These are phyloP conservation scores for Embidobia sp. DNA, from an alignment of 2,888 invertebrate species.

Conservation along the genomic window DNA sequence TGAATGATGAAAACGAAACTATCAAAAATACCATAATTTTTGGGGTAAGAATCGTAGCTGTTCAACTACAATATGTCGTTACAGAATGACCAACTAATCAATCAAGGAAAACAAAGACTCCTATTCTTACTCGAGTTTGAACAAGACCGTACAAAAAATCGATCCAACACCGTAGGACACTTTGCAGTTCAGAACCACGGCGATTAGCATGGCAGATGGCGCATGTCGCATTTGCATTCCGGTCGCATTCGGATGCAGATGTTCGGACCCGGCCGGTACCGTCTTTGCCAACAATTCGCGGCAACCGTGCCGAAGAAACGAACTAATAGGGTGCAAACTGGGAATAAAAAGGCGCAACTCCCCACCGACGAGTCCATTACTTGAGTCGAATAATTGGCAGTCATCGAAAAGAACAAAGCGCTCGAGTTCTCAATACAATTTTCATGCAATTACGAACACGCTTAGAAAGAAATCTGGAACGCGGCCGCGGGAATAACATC, in stretches of 20 bases:
- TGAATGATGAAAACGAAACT: too few species aligned
- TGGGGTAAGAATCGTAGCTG: too few species aligned
- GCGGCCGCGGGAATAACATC: slow-evolving; percentile 48
- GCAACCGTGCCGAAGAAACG: slow-evolving; percentile 12
- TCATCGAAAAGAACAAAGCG: slow-evolving; percentile 46
- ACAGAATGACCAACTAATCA: too few species aligned
- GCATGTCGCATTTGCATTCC: slow-evolving; percentile 67
- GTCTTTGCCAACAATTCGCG: slow-evolving; percentile 36
- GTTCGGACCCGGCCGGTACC: slow-evolving; percentile 17
- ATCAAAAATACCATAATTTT: too few species aligned
- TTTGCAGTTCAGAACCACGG: slow-evolving; percentile 46
- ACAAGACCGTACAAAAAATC: slow-evolving; percentile 11
- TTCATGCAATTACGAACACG: slow-evolving; percentile 49
- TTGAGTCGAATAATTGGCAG: slow-evolving; percentile 57
- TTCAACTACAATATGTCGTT: too few species aligned
- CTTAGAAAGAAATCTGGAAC: slow-evolving; percentile 32
- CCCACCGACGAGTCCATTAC: too few species aligned
- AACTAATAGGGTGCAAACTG: not conserved
- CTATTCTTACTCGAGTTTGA: not conserved
- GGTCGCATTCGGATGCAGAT: slow-evolving; percentile 66
- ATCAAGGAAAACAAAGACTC: slow-evolving; percentile 6
- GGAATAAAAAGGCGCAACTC: slow-evolving; percentile 1
- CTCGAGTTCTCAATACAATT: slow-evolving; percentile 39
- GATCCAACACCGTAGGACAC: slow-evolving; percentile 23
- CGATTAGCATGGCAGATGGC: slow-evolving; percentile 65